These are phyloP conservation scores for Philaethria dido DNA, from an alignment of 2,888 invertebrate genomes.

Conservation along the genomic window DNA sequence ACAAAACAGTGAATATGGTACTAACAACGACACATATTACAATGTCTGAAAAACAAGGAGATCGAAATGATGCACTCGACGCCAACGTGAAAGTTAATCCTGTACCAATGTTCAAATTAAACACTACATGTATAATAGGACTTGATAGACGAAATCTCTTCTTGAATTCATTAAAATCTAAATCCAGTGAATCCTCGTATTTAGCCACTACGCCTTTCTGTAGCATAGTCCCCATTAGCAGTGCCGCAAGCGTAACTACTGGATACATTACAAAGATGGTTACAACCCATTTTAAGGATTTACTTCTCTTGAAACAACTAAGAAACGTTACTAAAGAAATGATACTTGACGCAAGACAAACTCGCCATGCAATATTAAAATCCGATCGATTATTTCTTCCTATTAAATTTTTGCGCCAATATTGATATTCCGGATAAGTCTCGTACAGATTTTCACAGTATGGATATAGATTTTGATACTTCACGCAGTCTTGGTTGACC, in stretches of 20 bases:
- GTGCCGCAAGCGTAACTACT: conserved; percentile 51
- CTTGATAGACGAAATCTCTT: conserved; percentile 49
- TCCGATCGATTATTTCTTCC: conserved; percentile 47
- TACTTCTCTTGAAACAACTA: conserved; percentile 58
- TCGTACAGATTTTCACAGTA: conserved; percentile 57
- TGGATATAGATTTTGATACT: conserved; percentile 41
- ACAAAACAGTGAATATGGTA: conserved; percentile 51
- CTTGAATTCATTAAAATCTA: conserved; percentile 55
- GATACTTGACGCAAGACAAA: conserved; percentile 62
- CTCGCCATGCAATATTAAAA: conserved; percentile 62
- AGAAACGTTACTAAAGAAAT: conserved; percentile 54
- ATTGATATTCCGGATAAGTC: conserved; percentile 71
- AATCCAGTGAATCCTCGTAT: conserved; percentile 61
- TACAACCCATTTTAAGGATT: conserved; percentile 56
- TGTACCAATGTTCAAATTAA: conserved; percentile 59
- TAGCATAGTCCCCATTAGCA: conserved; percentile 67
- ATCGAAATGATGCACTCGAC: conserved; percentile 60
- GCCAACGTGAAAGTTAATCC: conserved; percentile 62
- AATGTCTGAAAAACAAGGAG: conserved; percentile 65
- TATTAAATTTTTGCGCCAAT: conserved; percentile 55
- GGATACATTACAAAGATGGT: conserved; percentile 55
- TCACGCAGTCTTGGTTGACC: conserved; percentile 65
- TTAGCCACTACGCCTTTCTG: conserved; percentile 68
- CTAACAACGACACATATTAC: conserved; percentile 57
- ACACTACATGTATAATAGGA: conserved; percentile 55